Base-by-base conservation (phyloP, 2,113 vertebrate species). In the Todiramphus saurophagus region DNA sequence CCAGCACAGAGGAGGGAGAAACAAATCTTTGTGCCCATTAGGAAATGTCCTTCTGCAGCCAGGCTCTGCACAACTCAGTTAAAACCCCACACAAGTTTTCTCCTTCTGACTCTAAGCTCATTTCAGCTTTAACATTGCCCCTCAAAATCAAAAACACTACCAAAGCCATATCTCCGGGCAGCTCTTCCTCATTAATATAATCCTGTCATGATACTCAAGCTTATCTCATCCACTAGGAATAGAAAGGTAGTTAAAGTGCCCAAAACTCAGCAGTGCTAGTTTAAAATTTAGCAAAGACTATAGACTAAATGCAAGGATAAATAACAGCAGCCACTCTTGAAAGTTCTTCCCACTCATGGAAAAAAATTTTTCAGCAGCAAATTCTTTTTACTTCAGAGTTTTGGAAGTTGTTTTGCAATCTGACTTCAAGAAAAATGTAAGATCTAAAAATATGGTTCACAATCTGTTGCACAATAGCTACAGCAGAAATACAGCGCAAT, bases 391-490 rank as follows among this genome's bases (percentile, higher is more conserved):
- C 67, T 96, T 96, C 90, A 80, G 91, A 89, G 78, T 64, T 93
- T 87, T 84, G 63, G 81, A 94, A 89, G 93, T 41, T 87, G 50
- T 96, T 95, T 95, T 95, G 91, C 91, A 96, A 89, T 93, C 75
- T 77, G 74, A 92, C 89, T 94, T 94, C 80, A 92, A 92, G 89
- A 95, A 94, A 39, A 85, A 86, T 50, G 51, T 75, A 84, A 76
- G 74, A 70, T 83, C 92, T 94, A 94, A 95, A 96, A 94, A 95
- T 93, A 94, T 25, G 31, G 50, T 41, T 94, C 89, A 60, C 94
- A 97, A 95, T 92, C 93, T 95, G 90, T 94, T 97, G 68, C 89
- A 93, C 91, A 96, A 91, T 83, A 89, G 90, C 91, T 95, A 83
- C 76, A 90, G 87, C 48, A 90, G 77, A 76, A 92, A 93, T 64